Evolutionary conservation across 2,113 vertebrate species (phyloP), one percentile per base, ranked within the genome.

Genomic region (Taurulus bubalis): DNA sequence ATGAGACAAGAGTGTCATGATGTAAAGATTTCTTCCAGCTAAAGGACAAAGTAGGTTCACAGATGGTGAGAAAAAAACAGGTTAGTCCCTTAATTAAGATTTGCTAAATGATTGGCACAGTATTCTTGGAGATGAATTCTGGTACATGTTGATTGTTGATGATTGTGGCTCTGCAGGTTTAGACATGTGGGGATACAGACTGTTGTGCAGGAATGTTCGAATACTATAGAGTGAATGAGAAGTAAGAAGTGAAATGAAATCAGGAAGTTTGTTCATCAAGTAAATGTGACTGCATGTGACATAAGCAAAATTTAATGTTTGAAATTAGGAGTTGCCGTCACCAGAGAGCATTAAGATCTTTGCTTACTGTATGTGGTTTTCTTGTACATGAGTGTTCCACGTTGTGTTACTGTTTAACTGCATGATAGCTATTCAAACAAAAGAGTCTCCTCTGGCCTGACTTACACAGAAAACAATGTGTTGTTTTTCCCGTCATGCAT

Each of bases 191-290:
- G 15, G 10, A 36, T 8, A 0, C 30, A 51, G 9, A 34, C 11
- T 6, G n/a, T n/a, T 72, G 11, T 51, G 22, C 1, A 51, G 20
- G 64, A 89, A 76, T 66, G 70, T 26, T 64, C 10, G 47, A 60
- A 22, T 49, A 15, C 59, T 56, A 30, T 38, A 18, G 5, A 40
- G 15, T 14, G 42, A 45, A 60, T 70, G 18, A 28, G 8, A 69
- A 5, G 51, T 1, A 51, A 59, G 8, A 18, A 58, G 28, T 0
- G 24, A 12, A 22, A 60, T 59, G 6, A 71, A 80, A 80, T 85
- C 40, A 80, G 80, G 84, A 91, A 84, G 82, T 79, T 16, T 8
- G 11, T 7, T 65, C 0, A 64, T 30, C 38, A 66, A 34, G 16
- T 56, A 16, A 49, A 78, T 47, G 66, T 68, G 49, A n/a, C 51